These are phyloP conservation scores for Tichodroma muraria DNA, from an alignment of 2,113 vertebrate genomes.

Conservation along the genomic window DNA sequence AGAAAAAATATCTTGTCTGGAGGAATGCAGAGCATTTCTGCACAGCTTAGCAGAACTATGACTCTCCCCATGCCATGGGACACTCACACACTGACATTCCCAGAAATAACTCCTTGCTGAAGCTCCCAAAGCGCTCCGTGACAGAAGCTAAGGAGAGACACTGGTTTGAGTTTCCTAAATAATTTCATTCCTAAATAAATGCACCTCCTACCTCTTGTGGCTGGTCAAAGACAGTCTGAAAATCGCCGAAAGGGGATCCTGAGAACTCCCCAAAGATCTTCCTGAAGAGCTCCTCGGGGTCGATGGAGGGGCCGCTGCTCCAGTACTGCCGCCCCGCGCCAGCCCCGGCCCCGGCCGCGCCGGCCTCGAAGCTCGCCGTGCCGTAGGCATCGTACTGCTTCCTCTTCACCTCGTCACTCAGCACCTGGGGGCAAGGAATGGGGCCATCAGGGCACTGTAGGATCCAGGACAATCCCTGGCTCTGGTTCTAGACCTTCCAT, in stretches of 20 bases:
- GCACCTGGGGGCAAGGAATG: constrained; percentile 61
- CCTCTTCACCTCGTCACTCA: constrained; percentile 90
- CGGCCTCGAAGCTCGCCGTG: constrained; percentile 77
- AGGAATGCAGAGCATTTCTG: neutral
- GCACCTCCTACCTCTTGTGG: constrained; percentile 82
- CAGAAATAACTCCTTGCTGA: neutral
- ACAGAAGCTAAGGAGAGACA: neutral
- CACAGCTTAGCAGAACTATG: fast-evolving
- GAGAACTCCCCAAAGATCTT: constrained; percentile 98
- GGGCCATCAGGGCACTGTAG: fast-evolving
- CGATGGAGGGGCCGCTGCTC: constrained; percentile 77
- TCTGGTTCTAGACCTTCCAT: neutral
- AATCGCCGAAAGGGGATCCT: constrained; percentile 83
- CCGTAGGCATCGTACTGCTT: constrained; percentile 93
- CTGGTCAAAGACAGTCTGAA: constrained; percentile 85
- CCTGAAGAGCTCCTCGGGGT: constrained; percentile 94
- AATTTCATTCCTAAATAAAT: neutral
- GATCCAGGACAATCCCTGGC: neutral
- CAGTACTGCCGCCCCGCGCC: constrained; percentile 82
- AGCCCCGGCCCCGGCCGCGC: constrained; percentile 47
- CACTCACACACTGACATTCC: neutral
- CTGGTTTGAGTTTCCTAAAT: neutral
- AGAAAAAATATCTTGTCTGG: neutral
- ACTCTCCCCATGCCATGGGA: neutral
- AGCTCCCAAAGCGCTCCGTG: fast-evolving